A percentile compares a stretch with the other conserved stretches of the same genome.
phyloP scores from a whole-genome alignment of 1,140 invertebrate genomes.

The Drusus annulatus region DNA sequence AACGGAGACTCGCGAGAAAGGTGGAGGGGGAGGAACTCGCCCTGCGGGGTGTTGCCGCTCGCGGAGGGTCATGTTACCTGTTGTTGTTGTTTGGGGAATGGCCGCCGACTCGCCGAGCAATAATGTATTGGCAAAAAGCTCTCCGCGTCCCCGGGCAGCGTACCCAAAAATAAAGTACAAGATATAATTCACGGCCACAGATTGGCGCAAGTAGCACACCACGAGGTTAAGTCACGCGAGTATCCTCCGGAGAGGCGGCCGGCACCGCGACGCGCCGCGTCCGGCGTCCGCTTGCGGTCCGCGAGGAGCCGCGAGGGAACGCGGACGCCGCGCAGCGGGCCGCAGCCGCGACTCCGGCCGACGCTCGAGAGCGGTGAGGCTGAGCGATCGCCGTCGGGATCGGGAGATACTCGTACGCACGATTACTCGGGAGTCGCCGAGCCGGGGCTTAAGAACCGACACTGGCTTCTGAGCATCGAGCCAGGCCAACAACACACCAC shows the following conservation, averaged over 20 bases:
- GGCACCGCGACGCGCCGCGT: neutral
- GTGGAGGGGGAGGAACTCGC: constrained; percentile 1
- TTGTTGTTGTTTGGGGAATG: constrained; percentile 63
- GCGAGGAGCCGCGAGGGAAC: neutral
- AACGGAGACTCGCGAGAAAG: constrained; percentile 2
- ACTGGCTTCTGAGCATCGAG: constrained; percentile 40
- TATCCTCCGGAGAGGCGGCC: constrained; percentile 1
- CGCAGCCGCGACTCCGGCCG: constrained; percentile 24
- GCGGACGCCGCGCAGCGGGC: neutral
- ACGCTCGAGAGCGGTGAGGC: constrained; percentile 33
- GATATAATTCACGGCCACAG: constrained; percentile 56
- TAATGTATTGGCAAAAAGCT: constrained; percentile 74
- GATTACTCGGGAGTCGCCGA: constrained; percentile 59
- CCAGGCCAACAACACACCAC: constrained; percentile 24
- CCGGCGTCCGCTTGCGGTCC: neutral
- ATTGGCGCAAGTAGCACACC: constrained; percentile 26
- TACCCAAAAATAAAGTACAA: constrained; percentile 65
- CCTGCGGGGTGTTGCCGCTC: constrained; percentile 33
- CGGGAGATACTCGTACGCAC: constrained; percentile 52
- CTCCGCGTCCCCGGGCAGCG: constrained; percentile 74
- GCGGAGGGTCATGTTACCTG: constrained; percentile 56
- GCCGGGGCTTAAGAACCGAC: constrained; percentile 55
- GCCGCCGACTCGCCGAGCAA: constrained; percentile 74
- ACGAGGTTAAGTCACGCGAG: constrained; percentile 16
- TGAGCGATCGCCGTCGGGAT: constrained; percentile 55